Conservation (phyloP, 2,888 invertebrate genomes). For the Oligia fasciuncula region DNA sequence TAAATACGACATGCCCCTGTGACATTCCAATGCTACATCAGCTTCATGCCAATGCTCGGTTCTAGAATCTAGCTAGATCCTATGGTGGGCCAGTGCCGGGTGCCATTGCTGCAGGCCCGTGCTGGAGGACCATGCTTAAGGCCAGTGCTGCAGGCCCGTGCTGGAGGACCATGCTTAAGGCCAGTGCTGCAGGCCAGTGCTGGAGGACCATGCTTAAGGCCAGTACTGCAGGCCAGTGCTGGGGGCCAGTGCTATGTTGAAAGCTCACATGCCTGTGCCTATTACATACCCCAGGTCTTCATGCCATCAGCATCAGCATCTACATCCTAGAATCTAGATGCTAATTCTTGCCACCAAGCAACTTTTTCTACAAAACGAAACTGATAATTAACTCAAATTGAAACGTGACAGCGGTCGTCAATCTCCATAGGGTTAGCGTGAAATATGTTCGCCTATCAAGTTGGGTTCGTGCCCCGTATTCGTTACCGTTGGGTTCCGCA, state of each 20-base stretch:
- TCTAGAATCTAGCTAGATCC: no score
- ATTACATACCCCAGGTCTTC: background rate
- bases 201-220: no score
- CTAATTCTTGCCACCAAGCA: background rate
- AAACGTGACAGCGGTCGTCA: conserved; percentile 12
- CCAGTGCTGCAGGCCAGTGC: no score
- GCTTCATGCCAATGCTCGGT: background rate
- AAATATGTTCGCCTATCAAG: conserved; percentile 36
- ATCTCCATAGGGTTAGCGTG: conserved; percentile 18
- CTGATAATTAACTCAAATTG: conserved; percentile 16
- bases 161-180: no score
- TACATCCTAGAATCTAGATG: background rate
- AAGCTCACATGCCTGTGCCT: no score
- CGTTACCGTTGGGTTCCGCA: conserved; percentile 22
- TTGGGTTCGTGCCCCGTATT: conserved; percentile 25
- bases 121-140: no score
- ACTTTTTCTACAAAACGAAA: background rate
- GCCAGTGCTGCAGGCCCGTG: no score
- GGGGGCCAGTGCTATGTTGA: no score
- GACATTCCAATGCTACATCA: background rate
- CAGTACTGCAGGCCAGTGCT: no score
- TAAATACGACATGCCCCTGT: background rate
- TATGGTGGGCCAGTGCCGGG: no score
- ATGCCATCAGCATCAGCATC: background rate
- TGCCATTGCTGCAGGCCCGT: no score